phyloP scores from a whole-genome alignment of 2,888 invertebrate genomes.

The Mamestra brassicae region DNA sequence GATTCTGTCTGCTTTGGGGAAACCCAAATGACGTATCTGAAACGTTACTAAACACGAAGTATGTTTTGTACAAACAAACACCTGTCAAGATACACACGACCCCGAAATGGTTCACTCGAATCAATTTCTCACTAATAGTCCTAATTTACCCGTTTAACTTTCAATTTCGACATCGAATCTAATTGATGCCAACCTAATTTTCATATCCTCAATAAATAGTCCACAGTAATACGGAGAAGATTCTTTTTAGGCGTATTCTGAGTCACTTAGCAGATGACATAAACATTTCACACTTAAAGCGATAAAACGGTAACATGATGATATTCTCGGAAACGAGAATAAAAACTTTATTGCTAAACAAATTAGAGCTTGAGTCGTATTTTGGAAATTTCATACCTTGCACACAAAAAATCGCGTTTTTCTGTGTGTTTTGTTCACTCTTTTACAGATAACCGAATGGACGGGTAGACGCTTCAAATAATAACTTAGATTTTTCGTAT shows the following conservation, averaged over 20 bases:
- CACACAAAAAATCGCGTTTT: background rate
- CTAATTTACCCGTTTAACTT: slow-evolving; percentile 42
- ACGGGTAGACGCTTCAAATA: too few relatives aligned
- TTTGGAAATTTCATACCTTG: slow-evolving; percentile 15
- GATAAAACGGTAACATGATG: slow-evolving; percentile 46
- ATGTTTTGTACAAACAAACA: slow-evolving; percentile 16
- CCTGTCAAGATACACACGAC: background rate
- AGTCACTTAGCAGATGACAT: slow-evolving; percentile 50
- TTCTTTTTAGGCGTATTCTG: slow-evolving; percentile 27
- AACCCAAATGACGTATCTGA: slow-evolving; percentile 12
- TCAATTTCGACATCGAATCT: slow-evolving; percentile 42
- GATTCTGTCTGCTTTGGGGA: slow-evolving; percentile 9
- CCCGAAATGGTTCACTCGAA: slow-evolving; percentile 25
- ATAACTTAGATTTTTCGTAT: too few relatives aligned
- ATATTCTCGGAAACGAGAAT: slow-evolving; percentile 42
- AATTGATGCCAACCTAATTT: slow-evolving; percentile 46
- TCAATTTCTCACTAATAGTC: slow-evolving; percentile 39
- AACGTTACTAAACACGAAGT: slow-evolving; percentile 10
- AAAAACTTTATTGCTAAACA: slow-evolving; percentile 44
- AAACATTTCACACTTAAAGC: slow-evolving; percentile 48
- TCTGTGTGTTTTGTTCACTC: background rate
- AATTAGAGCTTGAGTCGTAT: slow-evolving; percentile 39
- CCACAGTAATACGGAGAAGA: slow-evolving; percentile 24
- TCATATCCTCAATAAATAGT: slow-evolving; percentile 36
- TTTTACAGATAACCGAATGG: background rate